Base-by-base conservation (phyloP, 2,888 invertebrate species). In the Tromatobia lineatoria region DNA sequence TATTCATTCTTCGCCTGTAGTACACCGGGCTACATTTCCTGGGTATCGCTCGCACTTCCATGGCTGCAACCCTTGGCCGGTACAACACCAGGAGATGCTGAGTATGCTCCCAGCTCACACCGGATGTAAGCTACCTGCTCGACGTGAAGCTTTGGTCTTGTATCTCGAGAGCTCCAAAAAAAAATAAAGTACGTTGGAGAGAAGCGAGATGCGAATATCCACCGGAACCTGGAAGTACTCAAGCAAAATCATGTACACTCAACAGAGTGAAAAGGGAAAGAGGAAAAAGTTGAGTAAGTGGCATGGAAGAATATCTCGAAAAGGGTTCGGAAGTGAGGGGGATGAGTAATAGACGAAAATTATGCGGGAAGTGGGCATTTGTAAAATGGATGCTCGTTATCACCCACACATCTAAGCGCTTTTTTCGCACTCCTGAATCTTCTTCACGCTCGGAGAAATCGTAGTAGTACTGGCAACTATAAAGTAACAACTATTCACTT, bases 11-110 rank as follows among this genome's bases (percentile, higher is more conserved):
- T 42, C 50, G 67, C 82, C 75, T 76, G 50, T 38, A 71, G 50
- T 47, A 59, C 80, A 73, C 71, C 66, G 78, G 67, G 83, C 87
- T 88, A 85, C 87, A 89, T 88, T 88, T 89, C 86, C 88, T 76
- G 82, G 77, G 50, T 87, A 85, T 86, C 78, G 82, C 70, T 71
- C 69, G 75, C 85, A 74, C 82, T 79, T 71, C 23, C 70, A 61
- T 54, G 71, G 18, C 42, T 20, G 50, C 52, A 13, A 34, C 47
- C 69, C 54, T 77, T 73, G 64, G 75, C 67, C 71, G 70, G 82
- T 59, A 29, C 29, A 23, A 74, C 78, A 82, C 79, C 81, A 34
- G 23, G 79, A 80, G 80, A 79, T 84, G 79, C 67, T 57, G 59
- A 25, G 47, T 47, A 38, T 38, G 20, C 42, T 45, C 67, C 47